These are phyloP conservation scores for Drosophila equinoxialis DNA, from an alignment of 1,140 invertebrate genomes.

Conservation along the genomic window DNA sequence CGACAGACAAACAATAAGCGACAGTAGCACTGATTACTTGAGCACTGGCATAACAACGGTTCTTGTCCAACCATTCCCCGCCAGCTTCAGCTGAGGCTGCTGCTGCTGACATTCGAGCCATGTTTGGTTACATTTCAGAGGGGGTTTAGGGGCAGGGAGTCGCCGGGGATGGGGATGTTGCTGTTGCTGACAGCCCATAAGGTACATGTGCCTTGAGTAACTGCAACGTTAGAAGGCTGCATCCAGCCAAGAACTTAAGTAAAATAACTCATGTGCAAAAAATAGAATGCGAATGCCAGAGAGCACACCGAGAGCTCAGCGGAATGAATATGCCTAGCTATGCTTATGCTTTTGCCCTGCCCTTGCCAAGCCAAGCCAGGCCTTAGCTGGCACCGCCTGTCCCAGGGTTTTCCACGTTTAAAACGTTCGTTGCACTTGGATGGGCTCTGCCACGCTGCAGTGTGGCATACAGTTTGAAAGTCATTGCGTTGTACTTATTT, in stretches of 20 bases:
- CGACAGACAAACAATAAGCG: slow-evolving; percentile 76
- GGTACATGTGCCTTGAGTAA: slow-evolving; percentile 75
- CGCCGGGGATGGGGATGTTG: not conserved
- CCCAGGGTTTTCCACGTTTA: slow-evolving; percentile 35
- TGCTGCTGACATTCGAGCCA: slow-evolving; percentile 72
- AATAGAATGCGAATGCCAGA: slow-evolving; percentile 56
- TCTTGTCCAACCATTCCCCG: slow-evolving; percentile 3
- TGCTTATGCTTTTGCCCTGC: slow-evolving; percentile 61
- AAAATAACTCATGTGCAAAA: slow-evolving; percentile 78
- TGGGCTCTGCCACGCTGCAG: slow-evolving; percentile 30
- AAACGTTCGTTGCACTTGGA: slow-evolving; percentile 77
- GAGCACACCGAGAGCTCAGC: slow-evolving; percentile 8
- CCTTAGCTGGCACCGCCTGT: not conserved
- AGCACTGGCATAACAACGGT: slow-evolving; percentile 61
- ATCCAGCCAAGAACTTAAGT: slow-evolving; percentile 65
- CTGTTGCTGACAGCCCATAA: slow-evolving; percentile 50
- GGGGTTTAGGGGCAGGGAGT: slow-evolving; percentile 32
- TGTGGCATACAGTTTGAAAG: slow-evolving; percentile 59
- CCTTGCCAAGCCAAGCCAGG: slow-evolving; percentile 15
- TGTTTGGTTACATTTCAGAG: slow-evolving; percentile 72
- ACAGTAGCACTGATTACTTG: slow-evolving; percentile 78
- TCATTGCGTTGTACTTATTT: slow-evolving; percentile 54
- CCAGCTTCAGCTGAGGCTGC: slow-evolving; percentile 17
- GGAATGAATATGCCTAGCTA: slow-evolving; percentile 59
- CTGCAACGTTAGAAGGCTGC: slow-evolving; percentile 69